Evolutionary conservation across 1,140 invertebrate species (phyloP).

Genomic region (Lutraria rhynchaena): DNA sequence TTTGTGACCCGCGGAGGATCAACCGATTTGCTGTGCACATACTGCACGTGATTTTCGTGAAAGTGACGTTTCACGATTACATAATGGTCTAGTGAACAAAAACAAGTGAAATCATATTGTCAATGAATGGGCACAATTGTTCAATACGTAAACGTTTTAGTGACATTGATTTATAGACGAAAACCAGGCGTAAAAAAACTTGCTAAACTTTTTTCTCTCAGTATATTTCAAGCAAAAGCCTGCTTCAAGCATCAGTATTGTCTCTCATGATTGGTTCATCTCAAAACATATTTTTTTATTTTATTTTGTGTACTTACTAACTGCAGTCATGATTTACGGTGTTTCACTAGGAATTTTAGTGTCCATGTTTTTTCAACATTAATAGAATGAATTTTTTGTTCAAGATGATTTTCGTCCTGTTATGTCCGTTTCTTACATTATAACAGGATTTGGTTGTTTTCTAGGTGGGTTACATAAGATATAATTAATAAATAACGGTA

Average conservation of each 20-base stretch:
- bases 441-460: not conserved
- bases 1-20: too few relatives aligned
- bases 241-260: not conserved
- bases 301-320: not conserved
- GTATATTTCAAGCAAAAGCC: not conserved
- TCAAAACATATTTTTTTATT: not conserved
- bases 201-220: too few relatives aligned
- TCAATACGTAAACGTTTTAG: too few relatives aligned
- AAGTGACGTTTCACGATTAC: too few relatives aligned
- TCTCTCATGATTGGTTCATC: not conserved
- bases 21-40: too few relatives aligned
- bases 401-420: not conserved
- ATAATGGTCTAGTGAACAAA: too few relatives aligned
- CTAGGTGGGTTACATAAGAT: constrained; percentile 3
- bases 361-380: too few relatives aligned
- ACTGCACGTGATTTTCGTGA: too few relatives aligned
- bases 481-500: not conserved
- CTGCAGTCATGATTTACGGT: not conserved
- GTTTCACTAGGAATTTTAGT: not conserved
- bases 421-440: not conserved
- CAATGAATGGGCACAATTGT: too few relatives aligned
- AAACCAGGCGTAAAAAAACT: too few relatives aligned
- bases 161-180: too few relatives aligned
- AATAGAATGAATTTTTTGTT: constrained; percentile 2
- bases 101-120: too few relatives aligned